These are phyloP conservation scores for Arvicanthis niloticus DNA, from an alignment of 2,113 vertebrate species.

Conservation along the genomic window DNA sequence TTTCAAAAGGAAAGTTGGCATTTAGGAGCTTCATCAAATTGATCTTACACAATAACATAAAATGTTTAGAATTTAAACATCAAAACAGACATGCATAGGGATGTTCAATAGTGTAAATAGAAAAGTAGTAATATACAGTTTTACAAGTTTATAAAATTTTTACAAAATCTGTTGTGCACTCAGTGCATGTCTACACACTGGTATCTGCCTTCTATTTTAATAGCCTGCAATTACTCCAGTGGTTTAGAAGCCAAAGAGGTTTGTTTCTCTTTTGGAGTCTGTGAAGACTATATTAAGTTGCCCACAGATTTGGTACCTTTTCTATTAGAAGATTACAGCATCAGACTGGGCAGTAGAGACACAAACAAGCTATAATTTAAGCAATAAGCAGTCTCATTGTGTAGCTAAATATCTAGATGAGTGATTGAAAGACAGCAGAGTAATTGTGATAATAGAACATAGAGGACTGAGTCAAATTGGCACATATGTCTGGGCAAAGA, in stretches of 20 bases:
- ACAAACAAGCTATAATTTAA: neutral
- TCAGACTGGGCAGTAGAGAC: neutral
- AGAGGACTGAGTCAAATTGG: neutral
- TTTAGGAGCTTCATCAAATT: neutral
- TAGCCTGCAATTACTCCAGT: neutral
- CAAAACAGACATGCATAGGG: neutral
- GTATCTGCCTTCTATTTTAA: neutral
- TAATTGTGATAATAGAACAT: neutral
- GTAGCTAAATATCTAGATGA: neutral
- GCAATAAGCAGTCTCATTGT: neutral
- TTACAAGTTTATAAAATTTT: neutral
- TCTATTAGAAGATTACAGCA: neutral
- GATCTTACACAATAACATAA: neutral
- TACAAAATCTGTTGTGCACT: neutral
- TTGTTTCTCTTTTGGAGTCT: neutral
- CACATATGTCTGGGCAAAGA: neutral
- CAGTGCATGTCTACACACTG: neutral
- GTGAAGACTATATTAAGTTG: neutral
- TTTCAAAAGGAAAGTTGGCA: constrained; percentile 16
- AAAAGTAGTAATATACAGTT: neutral
- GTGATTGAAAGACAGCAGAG: neutral
- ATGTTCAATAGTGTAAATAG: neutral
- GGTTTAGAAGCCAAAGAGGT: neutral
- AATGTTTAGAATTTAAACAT: neutral
- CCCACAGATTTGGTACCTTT: neutral